Evolutionary conservation across 2,888 invertebrate species (phyloP).

Genomic region (Synanthedon myopaeformis): DNA sequence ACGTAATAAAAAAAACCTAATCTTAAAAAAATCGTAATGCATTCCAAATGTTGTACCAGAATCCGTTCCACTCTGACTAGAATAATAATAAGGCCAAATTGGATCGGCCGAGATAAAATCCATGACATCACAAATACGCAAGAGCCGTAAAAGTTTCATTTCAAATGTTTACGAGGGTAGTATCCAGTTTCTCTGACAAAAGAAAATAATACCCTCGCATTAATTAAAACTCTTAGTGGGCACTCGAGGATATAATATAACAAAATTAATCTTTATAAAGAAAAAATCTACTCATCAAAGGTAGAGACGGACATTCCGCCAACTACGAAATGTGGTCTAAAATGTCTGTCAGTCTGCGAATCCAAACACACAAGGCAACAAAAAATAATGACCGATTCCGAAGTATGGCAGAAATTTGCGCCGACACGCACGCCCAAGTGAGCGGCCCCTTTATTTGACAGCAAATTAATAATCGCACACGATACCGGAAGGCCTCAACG

Average conservation of each 20-base stretch:
- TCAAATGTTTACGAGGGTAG: neutral
- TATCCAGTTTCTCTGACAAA: too few relatives aligned
- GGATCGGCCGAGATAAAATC: constrained; percentile 49
- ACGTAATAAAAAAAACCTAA: neutral
- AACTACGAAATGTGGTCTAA: constrained; percentile 42
- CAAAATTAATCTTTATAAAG: neutral
- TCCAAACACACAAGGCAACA: constrained; percentile 56
- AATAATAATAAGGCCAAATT: constrained; percentile 64
- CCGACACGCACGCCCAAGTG: constrained; percentile 69
- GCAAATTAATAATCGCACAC: constrained; percentile 65
- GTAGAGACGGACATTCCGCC: constrained; percentile 29
- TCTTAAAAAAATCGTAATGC: constrained; percentile 41
- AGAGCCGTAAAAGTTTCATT: neutral
- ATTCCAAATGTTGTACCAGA: constrained; percentile 50
- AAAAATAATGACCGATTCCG: constrained; percentile 66
- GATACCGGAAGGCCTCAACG: constrained; percentile 51
- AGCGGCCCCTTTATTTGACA: constrained; percentile 71
- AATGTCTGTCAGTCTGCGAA: constrained; percentile 60
- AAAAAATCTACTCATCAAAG: constrained; percentile 34
- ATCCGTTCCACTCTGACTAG: constrained; percentile 49
- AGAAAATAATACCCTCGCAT: neutral
- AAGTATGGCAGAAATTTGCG: constrained; percentile 70
- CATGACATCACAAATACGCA: constrained; percentile 14
- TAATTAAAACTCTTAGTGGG: neutral
- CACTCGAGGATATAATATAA: neutral